These are phyloP conservation scores for Oenanthe oenanthe DNA, from an alignment of 2,113 vertebrate genomes.

Conservation along the genomic window DNA sequence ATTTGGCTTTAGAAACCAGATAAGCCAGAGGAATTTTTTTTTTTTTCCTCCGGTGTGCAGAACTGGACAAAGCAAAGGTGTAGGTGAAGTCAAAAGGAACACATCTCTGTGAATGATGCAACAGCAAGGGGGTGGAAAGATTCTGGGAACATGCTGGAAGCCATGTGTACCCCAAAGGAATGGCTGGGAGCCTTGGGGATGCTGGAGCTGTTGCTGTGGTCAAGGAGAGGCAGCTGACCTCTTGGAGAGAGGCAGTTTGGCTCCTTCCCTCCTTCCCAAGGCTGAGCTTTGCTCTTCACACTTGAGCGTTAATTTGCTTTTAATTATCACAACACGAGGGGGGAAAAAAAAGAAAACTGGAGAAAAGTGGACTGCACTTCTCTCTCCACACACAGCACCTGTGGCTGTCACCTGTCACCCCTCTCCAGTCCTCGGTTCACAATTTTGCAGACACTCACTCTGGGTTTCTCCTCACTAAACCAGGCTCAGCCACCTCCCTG, in stretches of 20 bases:
- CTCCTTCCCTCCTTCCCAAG: not conserved
- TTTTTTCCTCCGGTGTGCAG: not conserved
- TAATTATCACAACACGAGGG: not conserved
- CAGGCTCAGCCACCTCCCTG: not conserved
- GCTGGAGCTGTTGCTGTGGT: fast-evolving
- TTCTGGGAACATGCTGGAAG: not conserved
- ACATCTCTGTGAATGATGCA: fast-evolving
- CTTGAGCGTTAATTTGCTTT: not conserved
- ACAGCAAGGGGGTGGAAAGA: not conserved
- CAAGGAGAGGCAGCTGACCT: not conserved
- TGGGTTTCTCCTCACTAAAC: not conserved
- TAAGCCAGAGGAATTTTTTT: not conserved
- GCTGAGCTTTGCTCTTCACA: not conserved
- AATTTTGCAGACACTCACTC: not conserved
- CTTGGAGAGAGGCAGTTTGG: not conserved
- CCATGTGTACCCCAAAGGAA: not conserved
- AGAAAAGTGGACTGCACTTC: not conserved
- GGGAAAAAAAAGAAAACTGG: not conserved
- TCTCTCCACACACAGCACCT: not conserved
- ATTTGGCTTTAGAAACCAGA: not conserved
- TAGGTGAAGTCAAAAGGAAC: not conserved
- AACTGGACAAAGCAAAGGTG: not conserved
- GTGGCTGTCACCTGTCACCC: too few species aligned
- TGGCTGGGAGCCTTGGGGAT: not conserved
- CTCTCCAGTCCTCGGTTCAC: fast-evolving